Conservation (phyloP, 2,888 invertebrate genomes). For the Melinopterus prodromus region DNA sequence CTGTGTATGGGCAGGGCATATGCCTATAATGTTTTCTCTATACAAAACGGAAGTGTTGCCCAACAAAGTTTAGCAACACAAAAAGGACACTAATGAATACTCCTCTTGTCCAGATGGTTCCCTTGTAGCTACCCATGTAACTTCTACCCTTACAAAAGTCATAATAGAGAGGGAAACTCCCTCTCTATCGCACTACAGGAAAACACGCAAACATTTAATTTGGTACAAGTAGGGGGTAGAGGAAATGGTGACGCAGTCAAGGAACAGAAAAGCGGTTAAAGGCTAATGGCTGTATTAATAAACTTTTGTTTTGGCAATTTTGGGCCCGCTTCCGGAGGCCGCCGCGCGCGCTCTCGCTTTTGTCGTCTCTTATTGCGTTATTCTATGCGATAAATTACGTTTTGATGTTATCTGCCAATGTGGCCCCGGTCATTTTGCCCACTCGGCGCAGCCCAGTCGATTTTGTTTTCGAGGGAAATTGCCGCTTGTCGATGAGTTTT, state of each 20-base stretch:
- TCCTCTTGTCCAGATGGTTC: no score
- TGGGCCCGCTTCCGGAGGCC: neutral
- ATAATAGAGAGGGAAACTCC: no score
- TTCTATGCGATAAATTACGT: neutral
- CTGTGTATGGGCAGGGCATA: no score
- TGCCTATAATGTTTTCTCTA: no score
- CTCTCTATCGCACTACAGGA: neutral
- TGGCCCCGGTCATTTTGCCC: neutral
- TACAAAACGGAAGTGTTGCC: no score
- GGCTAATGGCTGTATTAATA: conserved; percentile 4
- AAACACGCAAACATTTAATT: neutral
- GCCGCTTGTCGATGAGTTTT: neutral
- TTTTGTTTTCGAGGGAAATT: neutral
- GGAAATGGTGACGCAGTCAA: neutral
- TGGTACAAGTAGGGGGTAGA: neutral
- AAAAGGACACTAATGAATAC: no score
- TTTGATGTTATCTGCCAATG: neutral
- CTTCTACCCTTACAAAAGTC: no score
- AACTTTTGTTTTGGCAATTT: neutral
- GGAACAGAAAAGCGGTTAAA: neutral
- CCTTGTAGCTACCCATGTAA: no score
- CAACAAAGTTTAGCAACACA: no score
- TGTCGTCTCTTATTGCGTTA: conserved; percentile 4
- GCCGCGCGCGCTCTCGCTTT: neutral
- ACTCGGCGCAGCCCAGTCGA: neutral